phyloP scores from a whole-genome alignment of 2,113 vertebrate genomes.

The Chionis minor region DNA sequence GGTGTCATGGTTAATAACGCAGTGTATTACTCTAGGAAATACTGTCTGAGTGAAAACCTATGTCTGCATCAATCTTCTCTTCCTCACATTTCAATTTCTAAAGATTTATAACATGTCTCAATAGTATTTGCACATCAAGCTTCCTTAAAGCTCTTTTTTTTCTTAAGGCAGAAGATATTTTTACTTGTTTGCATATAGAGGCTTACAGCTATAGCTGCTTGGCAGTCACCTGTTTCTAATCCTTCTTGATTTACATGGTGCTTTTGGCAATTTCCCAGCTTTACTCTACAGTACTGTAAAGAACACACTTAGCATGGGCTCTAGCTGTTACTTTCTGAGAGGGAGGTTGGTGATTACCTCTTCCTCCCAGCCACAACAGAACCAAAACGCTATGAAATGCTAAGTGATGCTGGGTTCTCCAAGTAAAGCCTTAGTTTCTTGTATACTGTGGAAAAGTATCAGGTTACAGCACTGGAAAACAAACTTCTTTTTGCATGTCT shows the following conservation, averaged over 20 bases:
- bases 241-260: not conserved
- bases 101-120: not conserved
- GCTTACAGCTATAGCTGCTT: not conserved
- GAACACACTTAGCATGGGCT: not conserved
- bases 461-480: not conserved
- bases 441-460: not conserved
- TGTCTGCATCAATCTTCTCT: not conserved
- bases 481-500: not conserved
- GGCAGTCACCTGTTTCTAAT: not conserved
- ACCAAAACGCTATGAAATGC: not conserved
- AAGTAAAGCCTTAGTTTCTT: not conserved
- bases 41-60: not conserved
- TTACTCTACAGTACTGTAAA: not conserved
- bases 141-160: not conserved
- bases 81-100: not conserved
- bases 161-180: not conserved
- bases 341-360: not conserved
- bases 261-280: not conserved
- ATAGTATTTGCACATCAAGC: not conserved
- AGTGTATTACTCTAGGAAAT: not conserved
- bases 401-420: not conserved
- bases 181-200: not conserved
- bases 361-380: not conserved
- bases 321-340: not conserved
- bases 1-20: not conserved